Percentiles rank a stretch among this genome's conserved stretches.
Conservation (phyloP, 2,113 vertebrate genomes). For the Meleagris gallopavo region DNA sequence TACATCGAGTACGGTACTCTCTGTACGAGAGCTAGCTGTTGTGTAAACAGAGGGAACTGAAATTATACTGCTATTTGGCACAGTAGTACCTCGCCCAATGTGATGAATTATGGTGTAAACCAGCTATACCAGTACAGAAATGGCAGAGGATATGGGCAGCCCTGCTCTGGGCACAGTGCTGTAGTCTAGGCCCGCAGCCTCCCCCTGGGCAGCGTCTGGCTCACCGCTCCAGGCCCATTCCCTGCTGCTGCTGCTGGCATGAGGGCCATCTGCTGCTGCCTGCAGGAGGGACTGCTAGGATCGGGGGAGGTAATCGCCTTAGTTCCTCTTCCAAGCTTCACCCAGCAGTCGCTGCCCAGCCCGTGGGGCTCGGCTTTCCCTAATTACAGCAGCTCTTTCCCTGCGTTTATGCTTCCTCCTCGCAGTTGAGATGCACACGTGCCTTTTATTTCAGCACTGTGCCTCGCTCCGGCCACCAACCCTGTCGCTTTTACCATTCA, state of each 20-base stretch:
- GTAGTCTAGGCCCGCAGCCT: rapidly evolving
- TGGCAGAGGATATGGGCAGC: not conserved
- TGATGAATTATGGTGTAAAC: slow-evolving; percentile 74
- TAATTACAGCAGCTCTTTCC: not conserved
- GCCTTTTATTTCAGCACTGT: not conserved
- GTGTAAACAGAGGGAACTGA: slow-evolving; percentile 84
- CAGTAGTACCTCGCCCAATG: slow-evolving; percentile 82
- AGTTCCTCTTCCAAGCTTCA: not conserved
- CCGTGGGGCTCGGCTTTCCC: not conserved
- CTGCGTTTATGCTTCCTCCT: not conserved
- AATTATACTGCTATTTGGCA: slow-evolving; percentile 85
- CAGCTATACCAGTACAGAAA: not conserved
- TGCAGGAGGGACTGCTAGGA: not conserved
- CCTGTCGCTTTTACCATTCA: not conserved
- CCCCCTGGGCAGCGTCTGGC: not conserved
- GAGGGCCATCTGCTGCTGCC: slow-evolving; percentile 55
- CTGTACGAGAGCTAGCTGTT: slow-evolving; percentile 61
- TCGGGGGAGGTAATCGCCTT: slow-evolving; percentile 43
- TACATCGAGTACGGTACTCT: not conserved
- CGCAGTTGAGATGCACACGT: rapidly evolving
- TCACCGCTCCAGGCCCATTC: not conserved
- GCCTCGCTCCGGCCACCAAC: rapidly evolving
- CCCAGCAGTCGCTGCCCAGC: not conserved
- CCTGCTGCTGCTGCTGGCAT: not conserved
- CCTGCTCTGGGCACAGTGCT: rapidly evolving